Evolutionary conservation across 1,140 invertebrate genomes (phyloP).

Genomic region (Drosophila pruinosa): DNA sequence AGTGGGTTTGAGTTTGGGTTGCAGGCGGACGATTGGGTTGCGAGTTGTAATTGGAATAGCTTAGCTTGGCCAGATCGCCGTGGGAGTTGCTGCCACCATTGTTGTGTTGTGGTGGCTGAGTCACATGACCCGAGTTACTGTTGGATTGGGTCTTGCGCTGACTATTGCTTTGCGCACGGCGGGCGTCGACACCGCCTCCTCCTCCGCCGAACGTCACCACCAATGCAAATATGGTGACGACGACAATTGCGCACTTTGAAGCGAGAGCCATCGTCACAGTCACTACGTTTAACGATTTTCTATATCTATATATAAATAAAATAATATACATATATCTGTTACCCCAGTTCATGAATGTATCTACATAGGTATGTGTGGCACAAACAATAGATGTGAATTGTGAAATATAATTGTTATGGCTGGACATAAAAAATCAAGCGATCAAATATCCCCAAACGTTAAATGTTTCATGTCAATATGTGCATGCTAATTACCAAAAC

Average conservation of each 20-base stretch:
- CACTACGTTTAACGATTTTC: conserved; percentile 48
- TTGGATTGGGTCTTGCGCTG: conserved; percentile 66
- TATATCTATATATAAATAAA: conserved; percentile 1
- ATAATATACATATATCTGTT: neutral
- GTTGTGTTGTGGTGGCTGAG: conserved; percentile 63
- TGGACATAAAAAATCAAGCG: conserved; percentile 19
- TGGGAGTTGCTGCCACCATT: conserved; percentile 67
- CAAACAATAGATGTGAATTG: conserved; percentile 27
- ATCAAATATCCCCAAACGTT: conserved; percentile 19
- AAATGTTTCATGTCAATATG: conserved; percentile 22
- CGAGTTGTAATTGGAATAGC: conserved; percentile 76
- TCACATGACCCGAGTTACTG: conserved; percentile 76
- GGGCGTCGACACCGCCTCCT: conserved; percentile 55
- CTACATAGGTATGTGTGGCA: neutral
- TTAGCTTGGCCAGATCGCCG: conserved; percentile 70
- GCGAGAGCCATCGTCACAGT: conserved; percentile 34
- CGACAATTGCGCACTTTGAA: conserved; percentile 45
- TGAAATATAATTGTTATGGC: conserved; percentile 7
- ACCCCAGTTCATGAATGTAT: neutral
- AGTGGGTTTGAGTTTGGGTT: neutral
- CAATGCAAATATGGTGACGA: conserved; percentile 40
- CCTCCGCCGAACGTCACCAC: conserved; percentile 51
- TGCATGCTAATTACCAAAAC: conserved; percentile 68
- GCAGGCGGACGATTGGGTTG: conserved; percentile 70
- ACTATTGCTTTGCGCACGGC: conserved; percentile 60